Evolutionary conservation across 2,797 vertebrate species (phyloP), one percentile per base, ranked within the genome.

Genomic region (Falco berigora): DNA sequence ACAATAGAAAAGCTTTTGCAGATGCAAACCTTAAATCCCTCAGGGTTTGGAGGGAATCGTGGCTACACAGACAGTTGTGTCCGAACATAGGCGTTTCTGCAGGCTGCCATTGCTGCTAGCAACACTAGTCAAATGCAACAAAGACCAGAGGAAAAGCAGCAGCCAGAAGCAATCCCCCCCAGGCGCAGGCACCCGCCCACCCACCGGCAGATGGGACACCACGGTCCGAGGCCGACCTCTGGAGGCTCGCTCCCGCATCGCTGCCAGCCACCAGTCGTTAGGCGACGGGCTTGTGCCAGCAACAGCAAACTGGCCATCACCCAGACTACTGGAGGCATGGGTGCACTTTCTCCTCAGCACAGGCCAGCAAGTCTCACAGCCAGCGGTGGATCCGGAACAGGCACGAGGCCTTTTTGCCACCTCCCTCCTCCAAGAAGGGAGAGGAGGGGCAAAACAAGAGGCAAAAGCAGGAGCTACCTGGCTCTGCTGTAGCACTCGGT

Each of bases 191-290:
- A 0, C 47, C 47, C 3, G 0, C 36, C 36, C 25, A 34, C 36
- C 34, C 14, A 0, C 49, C 4, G 2, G 32, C 4, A 0, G 67
- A 30, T 0, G 2, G 58, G 52, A 52, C 2, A 4, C 34, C 50
- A 25, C 4, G 5, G 92, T 66, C 52, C 6, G 5, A 96, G 96
- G 87, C 96, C 47, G 91, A 94, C 97, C 97, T 95, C 97, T 97
- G 96, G 87, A 91, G 97, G 96, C 44, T 62, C 16, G 7, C 24
- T 20, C 23, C n/a, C 3, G 46, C 30, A 90, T 67, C 7, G 55
- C 27, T 72, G 59, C 47, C 1, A 6, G 44, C 44, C 5, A 3
- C 42, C 30, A 0, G 0, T 27, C 2, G 3, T 14, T 8, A 50
- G 58, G 63, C 2, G 0, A 38, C 9, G 12, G 47, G n/a, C 17